A percentile compares a stretch with the other conserved stretches of the same genome.
phyloP scores from a whole-genome alignment of 2,113 vertebrate species.

The Choloepus hoffmanni region DNA sequence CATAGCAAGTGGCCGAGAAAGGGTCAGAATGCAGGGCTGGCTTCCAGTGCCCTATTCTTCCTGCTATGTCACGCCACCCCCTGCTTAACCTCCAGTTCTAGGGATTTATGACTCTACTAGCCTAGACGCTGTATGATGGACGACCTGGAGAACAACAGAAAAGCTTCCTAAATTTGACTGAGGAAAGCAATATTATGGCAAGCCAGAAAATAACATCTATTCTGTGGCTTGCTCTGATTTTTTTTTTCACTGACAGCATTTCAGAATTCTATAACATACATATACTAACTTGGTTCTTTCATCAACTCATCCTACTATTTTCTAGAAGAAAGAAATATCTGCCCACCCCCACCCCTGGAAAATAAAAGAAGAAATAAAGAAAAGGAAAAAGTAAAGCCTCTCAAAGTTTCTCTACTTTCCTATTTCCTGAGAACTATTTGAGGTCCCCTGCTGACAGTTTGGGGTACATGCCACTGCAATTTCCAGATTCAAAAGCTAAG shows the following conservation, averaged over 20 bases:
- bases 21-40: neutral
- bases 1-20: neutral
- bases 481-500: neutral
- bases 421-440: conserved; percentile 8
- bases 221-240: neutral
- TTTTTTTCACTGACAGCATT: no score
- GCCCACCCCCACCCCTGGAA: neutral
- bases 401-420: neutral
- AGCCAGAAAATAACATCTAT: conserved; percentile 47
- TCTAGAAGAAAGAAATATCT: neutral
- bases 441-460: conserved; percentile 50
- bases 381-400: neutral
- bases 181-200: neutral
- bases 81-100: neutral
- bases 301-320: neutral
- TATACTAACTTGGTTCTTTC: neutral
- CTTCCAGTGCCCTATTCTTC: neutral
- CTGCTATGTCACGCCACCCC: rapidly evolving
- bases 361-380: neutral
- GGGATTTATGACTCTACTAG: neutral
- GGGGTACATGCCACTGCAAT: neutral
- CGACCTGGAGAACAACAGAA: neutral
- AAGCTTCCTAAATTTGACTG: conserved; percentile 4
- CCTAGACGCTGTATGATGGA: conserved; percentile 39
- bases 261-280: conserved; percentile 13